These are phyloP conservation scores for Sphecodes monilicornis DNA, from an alignment of 2,888 invertebrate genomes.

Conservation along the genomic window DNA sequence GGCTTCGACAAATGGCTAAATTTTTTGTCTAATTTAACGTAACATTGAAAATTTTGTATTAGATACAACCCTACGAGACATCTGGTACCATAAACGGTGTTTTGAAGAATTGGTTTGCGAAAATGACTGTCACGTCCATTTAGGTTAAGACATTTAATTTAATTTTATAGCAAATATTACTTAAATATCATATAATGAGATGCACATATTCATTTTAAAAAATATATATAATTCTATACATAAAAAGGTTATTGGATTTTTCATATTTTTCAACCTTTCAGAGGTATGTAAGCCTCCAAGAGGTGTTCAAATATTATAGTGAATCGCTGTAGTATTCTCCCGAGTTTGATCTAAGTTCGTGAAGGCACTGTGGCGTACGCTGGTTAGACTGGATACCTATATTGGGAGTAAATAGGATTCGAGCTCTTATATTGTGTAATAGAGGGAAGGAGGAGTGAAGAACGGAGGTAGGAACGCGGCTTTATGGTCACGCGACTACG, in stretches of 20 bases:
- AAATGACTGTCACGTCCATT: too few relatives aligned
- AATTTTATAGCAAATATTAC: too few relatives aligned
- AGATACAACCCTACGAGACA: too few relatives aligned
- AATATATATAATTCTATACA: too few relatives aligned
- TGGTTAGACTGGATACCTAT: conserved; percentile 1
- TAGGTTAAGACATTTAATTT: too few relatives aligned
- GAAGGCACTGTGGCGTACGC: conserved; percentile 5
- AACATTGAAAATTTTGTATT: too few relatives aligned
- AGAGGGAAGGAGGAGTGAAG: neutral
- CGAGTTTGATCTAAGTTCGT: neutral
- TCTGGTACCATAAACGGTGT: too few relatives aligned
- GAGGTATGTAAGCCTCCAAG: neutral
- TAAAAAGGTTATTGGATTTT: neutral
- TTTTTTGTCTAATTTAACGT: too few relatives aligned
- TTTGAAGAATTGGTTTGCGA: too few relatives aligned
- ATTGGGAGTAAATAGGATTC: conserved; percentile 31
- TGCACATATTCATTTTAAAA: too few relatives aligned
- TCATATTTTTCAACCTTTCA: neutral
- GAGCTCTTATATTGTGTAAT: conserved; percentile 21
- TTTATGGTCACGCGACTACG: conserved; percentile 35
- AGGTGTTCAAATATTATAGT: neutral
- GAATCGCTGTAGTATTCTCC: neutral
- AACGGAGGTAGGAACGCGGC: conserved; percentile 11
- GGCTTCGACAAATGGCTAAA: too few relatives aligned
- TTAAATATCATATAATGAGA: too few relatives aligned